A percentile compares a stretch with the other conserved stretches of the same genome.
Evolutionary conservation across 2,797 vertebrate genomes (phyloP).

Genomic region (Hyperoplus immaculatus): DNA sequence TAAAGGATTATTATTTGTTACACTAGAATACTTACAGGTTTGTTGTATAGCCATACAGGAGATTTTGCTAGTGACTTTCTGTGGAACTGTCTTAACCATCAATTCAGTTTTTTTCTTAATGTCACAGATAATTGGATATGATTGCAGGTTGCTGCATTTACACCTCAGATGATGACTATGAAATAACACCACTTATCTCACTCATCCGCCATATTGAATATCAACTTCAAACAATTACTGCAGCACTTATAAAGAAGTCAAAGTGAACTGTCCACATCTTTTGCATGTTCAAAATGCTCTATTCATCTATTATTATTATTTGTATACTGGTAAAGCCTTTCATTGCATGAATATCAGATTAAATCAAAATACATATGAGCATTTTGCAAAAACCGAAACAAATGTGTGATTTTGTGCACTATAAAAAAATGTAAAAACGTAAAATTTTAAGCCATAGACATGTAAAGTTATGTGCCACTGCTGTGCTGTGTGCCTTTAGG

Average conservation of each 20-base stretch:
- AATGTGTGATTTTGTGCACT: background rate
- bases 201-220: background rate
- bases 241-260: background rate
- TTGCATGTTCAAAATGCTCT: background rate
- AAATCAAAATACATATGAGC: background rate
- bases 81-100: background rate
- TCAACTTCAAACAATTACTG: background rate
- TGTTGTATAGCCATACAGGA: background rate
- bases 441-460: background rate
- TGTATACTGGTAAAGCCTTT: background rate
- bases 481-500: background rate
- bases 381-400: background rate
- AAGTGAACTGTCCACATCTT: background rate
- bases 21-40: background rate
- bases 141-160: background rate
- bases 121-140: constrained; percentile 6
- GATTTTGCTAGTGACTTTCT: background rate
- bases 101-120: background rate
- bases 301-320: background rate
- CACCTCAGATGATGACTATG: background rate
- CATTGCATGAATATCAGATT: background rate
- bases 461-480: constrained; percentile 11
- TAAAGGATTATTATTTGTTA: background rate
- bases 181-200: background rate
- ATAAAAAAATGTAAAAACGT: background rate